Base-by-base conservation (phyloP, 2,113 vertebrate species). In the Chascanopsetta lugubris region DNA sequence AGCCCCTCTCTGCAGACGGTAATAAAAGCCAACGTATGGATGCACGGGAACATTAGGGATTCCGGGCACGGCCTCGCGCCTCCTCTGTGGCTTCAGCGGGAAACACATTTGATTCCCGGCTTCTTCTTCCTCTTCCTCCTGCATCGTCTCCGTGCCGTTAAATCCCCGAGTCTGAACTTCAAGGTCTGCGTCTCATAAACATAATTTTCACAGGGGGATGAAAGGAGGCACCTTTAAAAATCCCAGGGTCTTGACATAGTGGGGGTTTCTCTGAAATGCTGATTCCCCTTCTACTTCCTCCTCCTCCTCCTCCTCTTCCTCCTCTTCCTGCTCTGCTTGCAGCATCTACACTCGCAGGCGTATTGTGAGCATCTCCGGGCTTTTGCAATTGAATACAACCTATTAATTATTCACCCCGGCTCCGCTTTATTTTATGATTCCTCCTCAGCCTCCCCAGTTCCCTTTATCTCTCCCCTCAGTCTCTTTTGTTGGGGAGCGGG, bases 371-470 rank as follows among this genome's bases (percentile, higher is more conserved):
- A 84, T 80, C 73, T 53, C 40, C 42, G 70, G 60, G n/a, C 21
- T 36, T 80, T 76, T 77, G 75, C 79, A 82, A 79, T 74, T 82
- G 76, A 85, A 88, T 58, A 80, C 69, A 76, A 49, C 2, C 51
- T 55, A 83, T 88, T 87, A 66, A 85, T 85, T 84, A 86, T 78
- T 82, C 79, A 79, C 45, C 70, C 72, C n/a, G 20, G 73, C 58
- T 56, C 72, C 53, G 48, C 56, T 69, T 54, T 71, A 75, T 80
- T 22, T 15, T 32, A 27, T 22, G 18, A 60, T 47, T 21, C 43
- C 29, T 42, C 1, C 69, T 62, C 58, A 69, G 59, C 32, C 64
- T 71, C 50, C 63, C 79, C 67, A 72, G 68, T 57, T 51, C 22
- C 82, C 59, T 84, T 82, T 64, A 80, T 77, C 64, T 72, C 61